Base-by-base conservation (phyloP, 2,797 vertebrate genomes). In the Muscicapa striata region DNA sequence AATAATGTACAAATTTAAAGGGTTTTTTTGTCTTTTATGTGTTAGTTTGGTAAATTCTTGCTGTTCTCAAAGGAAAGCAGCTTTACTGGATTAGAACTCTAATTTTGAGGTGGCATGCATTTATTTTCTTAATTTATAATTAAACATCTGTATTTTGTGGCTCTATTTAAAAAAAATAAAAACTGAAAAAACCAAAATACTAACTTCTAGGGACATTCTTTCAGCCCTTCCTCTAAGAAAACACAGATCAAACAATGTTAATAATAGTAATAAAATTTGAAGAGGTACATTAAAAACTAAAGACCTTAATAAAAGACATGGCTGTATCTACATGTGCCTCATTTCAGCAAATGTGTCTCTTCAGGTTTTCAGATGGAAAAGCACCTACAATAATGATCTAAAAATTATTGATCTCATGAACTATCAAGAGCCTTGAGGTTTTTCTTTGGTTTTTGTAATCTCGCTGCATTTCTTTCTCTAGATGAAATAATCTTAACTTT, bases 401-500 rank as follows among this genome's bases (percentile, higher is more conserved):
- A 97, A 97, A 93, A 90, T 46, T 93, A 95, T 43, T 94, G 85
- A 91, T 95, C 92, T 95, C 75, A n/a, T 91, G 94, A 97, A 95
- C 93, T 97, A 97, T 94, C 96, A 97, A 93, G 69, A 96, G 94
- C 93, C 68, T 95, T 96, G 91, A 90, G 91, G 62, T 92, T 95
- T 96, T 97, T 89, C 87, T 90, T 75, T 74, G 89, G 63, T 91
- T 97, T 97, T 97, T 96, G 70, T 95, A 94, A 97, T 96, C 94
- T 94, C 95, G 67, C 89, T 91, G 95, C 92, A 93, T 96, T 97
- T 96, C 95, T 97, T 91, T 92, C 95, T 67, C 91, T 88, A 87
- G 79, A 62, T 87, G 95, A 96, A 97, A 94, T 55, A 89, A 96
- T 97, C 94, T 96, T 97, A 98, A 95, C 97, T 98, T 97, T 98